These are phyloP conservation scores for Aselliscus stoliczkanus DNA, from an alignment of 2,797 vertebrate species.

Conservation along the genomic window DNA sequence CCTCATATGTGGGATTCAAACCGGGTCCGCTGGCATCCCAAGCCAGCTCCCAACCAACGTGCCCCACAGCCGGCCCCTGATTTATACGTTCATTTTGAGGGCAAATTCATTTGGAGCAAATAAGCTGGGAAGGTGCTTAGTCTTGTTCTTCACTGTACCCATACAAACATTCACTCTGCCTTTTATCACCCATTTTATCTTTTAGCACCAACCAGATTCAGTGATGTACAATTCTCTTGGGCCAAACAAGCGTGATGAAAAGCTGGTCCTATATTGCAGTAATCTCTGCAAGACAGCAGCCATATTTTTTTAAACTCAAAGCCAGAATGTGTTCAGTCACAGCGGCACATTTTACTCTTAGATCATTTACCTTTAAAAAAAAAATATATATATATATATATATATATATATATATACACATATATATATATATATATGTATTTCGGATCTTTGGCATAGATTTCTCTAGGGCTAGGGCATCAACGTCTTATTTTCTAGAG, in stretches of 20 bases:
- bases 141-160: neutral
- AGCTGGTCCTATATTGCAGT: neutral
- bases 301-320: slow-evolving; percentile 40
- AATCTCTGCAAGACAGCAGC: slow-evolving; percentile 31
- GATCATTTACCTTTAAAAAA: slow-evolving; percentile 18
- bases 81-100: neutral
- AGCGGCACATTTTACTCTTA: slow-evolving; percentile 22
- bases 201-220: neutral
- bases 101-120: neutral
- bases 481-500: neutral
- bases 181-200: neutral
- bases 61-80: no score
- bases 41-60: no score
- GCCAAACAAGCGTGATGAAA: slow-evolving; percentile 9
- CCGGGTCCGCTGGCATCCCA: no score
- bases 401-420: no score
- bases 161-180: neutral
- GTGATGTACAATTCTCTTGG: slow-evolving; percentile 3
- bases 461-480: neutral
- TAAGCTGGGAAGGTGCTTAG: neutral
- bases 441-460: neutral
- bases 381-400: no score
- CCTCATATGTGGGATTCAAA: no score
- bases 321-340: slow-evolving; percentile 47
- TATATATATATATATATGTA: no score